Evolutionary conservation across 2,888 invertebrate genomes (phyloP).

Genomic region (Prosapia bicincta): DNA sequence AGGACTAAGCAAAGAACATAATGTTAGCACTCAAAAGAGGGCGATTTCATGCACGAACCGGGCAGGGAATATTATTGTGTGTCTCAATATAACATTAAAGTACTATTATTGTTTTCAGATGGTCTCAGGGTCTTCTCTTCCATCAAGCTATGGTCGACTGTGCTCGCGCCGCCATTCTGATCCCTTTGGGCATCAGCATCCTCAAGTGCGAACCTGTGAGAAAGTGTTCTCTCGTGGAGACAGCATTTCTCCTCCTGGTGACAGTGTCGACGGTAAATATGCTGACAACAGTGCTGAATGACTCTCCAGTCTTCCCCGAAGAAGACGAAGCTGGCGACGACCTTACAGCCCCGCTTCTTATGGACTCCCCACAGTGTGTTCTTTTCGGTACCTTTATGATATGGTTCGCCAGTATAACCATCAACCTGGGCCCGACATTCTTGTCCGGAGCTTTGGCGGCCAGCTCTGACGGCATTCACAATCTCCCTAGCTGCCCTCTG

Average conservation of each 20-base stretch:
- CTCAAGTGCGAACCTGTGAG: slow-evolving; percentile 78
- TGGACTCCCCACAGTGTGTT: slow-evolving; percentile 87
- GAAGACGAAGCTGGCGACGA: slow-evolving; percentile 65
- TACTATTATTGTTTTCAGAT: slow-evolving; percentile 61
- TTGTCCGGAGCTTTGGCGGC: slow-evolving; percentile 79
- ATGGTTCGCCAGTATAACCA: slow-evolving; percentile 89
- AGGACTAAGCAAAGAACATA: too few species aligned
- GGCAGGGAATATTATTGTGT: too few species aligned
- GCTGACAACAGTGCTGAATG: slow-evolving; percentile 81
- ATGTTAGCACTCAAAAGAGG: too few species aligned
- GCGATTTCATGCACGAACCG: too few species aligned
- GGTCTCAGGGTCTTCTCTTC: slow-evolving; percentile 82
- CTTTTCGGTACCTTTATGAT: slow-evolving; percentile 90
- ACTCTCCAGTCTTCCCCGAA: slow-evolving; percentile 82
- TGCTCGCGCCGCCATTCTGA: slow-evolving; percentile 72
- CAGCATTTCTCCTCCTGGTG: slow-evolving; percentile 81
- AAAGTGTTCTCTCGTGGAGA: slow-evolving; percentile 84
- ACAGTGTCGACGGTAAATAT: slow-evolving; percentile 90
- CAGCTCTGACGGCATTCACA: slow-evolving; percentile 70
- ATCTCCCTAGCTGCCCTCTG: slow-evolving; percentile 79
- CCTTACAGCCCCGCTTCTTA: slow-evolving; percentile 66
- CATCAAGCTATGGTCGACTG: slow-evolving; percentile 84
- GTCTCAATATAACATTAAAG: too few species aligned
- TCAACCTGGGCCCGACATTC: slow-evolving; percentile 86
- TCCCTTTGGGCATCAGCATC: slow-evolving; percentile 76